These are phyloP conservation scores for Nemurella pictetii DNA, from an alignment of 2,888 invertebrate genomes.

Conservation along the genomic window DNA sequence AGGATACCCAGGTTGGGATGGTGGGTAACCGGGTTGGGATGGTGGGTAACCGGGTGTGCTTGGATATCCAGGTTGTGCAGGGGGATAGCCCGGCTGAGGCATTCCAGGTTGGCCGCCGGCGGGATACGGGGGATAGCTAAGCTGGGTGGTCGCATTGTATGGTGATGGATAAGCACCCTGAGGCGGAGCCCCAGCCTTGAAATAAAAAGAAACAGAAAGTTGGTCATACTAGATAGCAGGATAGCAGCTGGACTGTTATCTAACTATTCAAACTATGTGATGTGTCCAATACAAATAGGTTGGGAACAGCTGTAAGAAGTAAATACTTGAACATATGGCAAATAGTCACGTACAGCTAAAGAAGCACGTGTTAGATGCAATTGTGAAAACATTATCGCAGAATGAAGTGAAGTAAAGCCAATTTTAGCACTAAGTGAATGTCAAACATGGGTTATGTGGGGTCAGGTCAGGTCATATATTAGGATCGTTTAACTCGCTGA, in stretches of 20 bases:
- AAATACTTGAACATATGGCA: background rate
- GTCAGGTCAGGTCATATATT: background rate
- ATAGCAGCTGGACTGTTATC: background rate
- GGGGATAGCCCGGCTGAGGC: conserved; percentile 6
- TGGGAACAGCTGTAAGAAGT: background rate
- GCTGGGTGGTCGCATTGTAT: conserved; percentile 34
- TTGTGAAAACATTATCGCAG: background rate
- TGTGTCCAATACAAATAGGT: background rate
- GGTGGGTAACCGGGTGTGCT: background rate
- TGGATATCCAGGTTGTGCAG: background rate
- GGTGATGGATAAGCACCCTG: conserved; percentile 36
- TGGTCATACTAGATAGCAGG: background rate
- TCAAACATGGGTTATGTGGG: background rate
- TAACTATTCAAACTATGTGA: background rate
- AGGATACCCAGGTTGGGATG: background rate
- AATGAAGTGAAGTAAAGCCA: background rate
- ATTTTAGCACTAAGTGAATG: background rate
- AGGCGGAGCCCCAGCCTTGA: conserved; percentile 37
- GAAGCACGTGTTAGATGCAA: background rate
- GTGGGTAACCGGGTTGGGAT: background rate
- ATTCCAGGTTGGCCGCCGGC: conserved; percentile 34
- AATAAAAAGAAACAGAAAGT: conserved; percentile 29
- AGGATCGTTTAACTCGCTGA: background rate
- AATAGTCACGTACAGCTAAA: too few relatives aligned
- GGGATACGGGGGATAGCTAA: conserved; percentile 35